A percentile compares a stretch with the other conserved stretches of the same genome.
These are phyloP conservation scores for Hypena proboscidalis DNA, from an alignment of 2,888 invertebrate genomes.

Conservation along the genomic window DNA sequence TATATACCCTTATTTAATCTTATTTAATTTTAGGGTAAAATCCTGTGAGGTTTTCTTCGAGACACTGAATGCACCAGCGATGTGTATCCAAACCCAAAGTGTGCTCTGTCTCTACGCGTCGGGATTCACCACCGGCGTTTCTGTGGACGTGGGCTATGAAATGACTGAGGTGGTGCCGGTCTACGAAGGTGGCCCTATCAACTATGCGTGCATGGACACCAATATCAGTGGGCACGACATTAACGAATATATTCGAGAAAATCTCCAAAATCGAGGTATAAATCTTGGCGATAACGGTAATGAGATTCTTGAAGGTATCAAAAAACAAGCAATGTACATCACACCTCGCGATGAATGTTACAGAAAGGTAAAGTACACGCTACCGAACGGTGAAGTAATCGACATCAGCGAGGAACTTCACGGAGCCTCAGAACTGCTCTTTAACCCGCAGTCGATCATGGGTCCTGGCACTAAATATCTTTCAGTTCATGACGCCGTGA, in stretches of 20 bases:
- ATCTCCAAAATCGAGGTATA: constrained; percentile 45
- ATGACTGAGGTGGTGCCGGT: constrained; percentile 56
- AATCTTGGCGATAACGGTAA: constrained; percentile 33
- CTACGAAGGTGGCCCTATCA: constrained; percentile 66
- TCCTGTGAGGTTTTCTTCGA: constrained; percentile 75
- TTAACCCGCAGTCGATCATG: constrained; percentile 57
- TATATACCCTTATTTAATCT: too few species aligned
- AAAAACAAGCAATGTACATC: background rate
- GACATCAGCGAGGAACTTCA: constrained; percentile 61
- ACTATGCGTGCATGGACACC: constrained; percentile 62
- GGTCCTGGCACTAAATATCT: constrained; percentile 37
- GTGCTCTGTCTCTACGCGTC: constrained; percentile 67
- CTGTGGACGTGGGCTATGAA: constrained; percentile 69
- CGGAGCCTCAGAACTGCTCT: constrained; percentile 60
- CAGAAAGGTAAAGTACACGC: constrained; percentile 37
- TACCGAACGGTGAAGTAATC: constrained; percentile 57
- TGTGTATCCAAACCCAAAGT: constrained; percentile 66
- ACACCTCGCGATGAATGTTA: background rate
- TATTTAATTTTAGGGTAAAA: constrained; percentile 55
- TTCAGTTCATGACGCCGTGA: constrained; percentile 56
- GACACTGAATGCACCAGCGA: constrained; percentile 62
- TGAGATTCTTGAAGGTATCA: background rate
- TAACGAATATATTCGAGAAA: constrained; percentile 46
- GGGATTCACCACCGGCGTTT: constrained; percentile 66
- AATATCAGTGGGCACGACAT: constrained; percentile 55